These are phyloP conservation scores for Panopea generosa DNA, from an alignment of 2,888 invertebrate genomes.

Conservation along the genomic window DNA sequence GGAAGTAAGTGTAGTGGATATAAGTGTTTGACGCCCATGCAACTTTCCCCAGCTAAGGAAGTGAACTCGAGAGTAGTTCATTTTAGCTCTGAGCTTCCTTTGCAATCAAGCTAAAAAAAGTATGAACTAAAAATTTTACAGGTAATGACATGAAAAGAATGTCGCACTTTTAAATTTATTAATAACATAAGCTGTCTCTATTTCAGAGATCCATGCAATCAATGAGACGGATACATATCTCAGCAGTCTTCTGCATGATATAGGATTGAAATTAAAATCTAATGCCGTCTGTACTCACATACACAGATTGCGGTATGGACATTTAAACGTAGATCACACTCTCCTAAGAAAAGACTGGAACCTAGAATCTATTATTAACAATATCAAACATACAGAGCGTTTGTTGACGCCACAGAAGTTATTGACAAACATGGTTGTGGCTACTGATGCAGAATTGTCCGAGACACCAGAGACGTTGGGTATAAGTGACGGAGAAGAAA, in stretches of 20 bases:
- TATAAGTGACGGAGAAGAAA: background rate
- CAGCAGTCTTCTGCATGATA: constrained; percentile 91
- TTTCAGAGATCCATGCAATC: constrained; percentile 94
- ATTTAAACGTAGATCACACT: constrained; percentile 91
- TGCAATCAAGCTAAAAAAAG: too few species aligned
- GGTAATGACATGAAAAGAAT: too few species aligned
- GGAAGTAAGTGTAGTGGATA: too few species aligned
- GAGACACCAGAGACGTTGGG: background rate
- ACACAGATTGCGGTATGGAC: constrained; percentile 93
- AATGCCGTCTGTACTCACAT: constrained; percentile 93
- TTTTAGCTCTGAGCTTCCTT: too few species aligned
- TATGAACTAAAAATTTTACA: too few species aligned
- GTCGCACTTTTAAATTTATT: too few species aligned
- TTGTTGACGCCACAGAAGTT: constrained; percentile 63
- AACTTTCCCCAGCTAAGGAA: too few species aligned
- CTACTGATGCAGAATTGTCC: background rate
- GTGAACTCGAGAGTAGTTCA: too few species aligned
- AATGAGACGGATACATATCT: constrained; percentile 92
- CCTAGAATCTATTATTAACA: constrained; percentile 70
- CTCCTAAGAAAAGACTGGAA: constrained; percentile 91
- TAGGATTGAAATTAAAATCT: constrained; percentile 92
- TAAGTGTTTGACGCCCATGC: too few species aligned
- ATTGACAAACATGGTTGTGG: constrained; percentile 37
- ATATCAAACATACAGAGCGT: constrained; percentile 70
- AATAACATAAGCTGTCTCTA: too few species aligned